These are phyloP conservation scores for Erebia aethiops DNA, from an alignment of 2,888 invertebrate genomes.

Conservation along the genomic window DNA sequence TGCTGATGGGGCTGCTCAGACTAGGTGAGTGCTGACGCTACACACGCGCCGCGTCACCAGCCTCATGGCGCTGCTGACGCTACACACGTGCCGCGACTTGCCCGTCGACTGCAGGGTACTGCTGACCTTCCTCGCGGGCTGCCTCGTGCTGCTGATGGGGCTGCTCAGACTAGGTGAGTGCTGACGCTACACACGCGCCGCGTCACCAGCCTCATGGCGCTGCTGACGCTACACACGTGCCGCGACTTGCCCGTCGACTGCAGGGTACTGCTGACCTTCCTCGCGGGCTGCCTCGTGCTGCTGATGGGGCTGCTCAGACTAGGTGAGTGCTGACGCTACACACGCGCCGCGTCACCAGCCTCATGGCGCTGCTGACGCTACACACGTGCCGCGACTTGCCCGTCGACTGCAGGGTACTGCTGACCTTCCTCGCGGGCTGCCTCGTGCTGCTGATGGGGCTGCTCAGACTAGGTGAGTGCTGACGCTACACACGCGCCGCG, in stretches of 20 bases:
- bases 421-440: slow-evolving; percentile 85
- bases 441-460: slow-evolving; percentile 84
- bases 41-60: no score
- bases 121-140: slow-evolving; percentile 89
- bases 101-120: slow-evolving; percentile 89
- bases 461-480: no score
- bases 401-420: no score
- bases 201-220: slow-evolving; percentile 95
- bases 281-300: slow-evolving; percentile 88
- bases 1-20: slow-evolving; percentile 91
- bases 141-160: slow-evolving; percentile 91
- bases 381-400: slow-evolving; percentile 57
- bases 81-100: slow-evolving; percentile 87
- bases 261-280: slow-evolving; percentile 59
- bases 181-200: slow-evolving; percentile 75
- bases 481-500: slow-evolving; percentile 78
- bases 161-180: slow-evolving; percentile 88
- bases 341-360: slow-evolving; percentile 88
- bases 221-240: slow-evolving; percentile 86
- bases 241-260: no score
- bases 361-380: slow-evolving; percentile 93
- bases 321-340: no score
- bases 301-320: slow-evolving; percentile 55
- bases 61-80: slow-evolving; percentile 93
- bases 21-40: slow-evolving; percentile 80